These are phyloP conservation scores for Emberiza fucata DNA, from an alignment of 2,113 vertebrate species.

Conservation along the genomic window DNA sequence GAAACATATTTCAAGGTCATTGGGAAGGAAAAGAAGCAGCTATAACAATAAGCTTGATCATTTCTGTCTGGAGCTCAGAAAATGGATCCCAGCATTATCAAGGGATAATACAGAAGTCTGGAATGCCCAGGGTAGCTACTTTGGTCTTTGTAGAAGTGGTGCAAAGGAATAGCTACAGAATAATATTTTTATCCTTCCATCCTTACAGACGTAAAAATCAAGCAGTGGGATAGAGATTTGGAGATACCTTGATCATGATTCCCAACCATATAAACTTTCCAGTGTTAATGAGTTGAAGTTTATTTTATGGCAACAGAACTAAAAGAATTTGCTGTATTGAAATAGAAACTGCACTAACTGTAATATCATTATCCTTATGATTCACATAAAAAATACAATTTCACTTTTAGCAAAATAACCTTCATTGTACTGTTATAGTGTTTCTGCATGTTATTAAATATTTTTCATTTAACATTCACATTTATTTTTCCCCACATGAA, in stretches of 20 bases:
- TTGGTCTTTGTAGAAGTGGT: background rate
- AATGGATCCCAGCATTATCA: background rate
- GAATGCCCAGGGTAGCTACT: background rate
- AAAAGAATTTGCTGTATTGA: background rate
- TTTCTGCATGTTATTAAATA: background rate
- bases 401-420: background rate
- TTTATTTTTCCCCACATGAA: background rate
- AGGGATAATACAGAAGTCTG: background rate
- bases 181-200: background rate
- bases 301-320: background rate
- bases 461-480: background rate
- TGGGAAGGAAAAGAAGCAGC: background rate
- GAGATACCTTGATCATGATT: background rate
- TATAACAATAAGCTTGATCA: background rate
- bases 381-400: background rate
- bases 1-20: background rate
- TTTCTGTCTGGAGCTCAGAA: background rate
- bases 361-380: background rate
- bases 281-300: background rate
- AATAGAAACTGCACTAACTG: background rate
- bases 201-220: background rate
- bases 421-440: background rate
- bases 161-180: background rate
- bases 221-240: background rate
- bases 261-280: background rate